Base-by-base conservation (phyloP, 2,113 vertebrate species). In the Nesospiza acunhae region DNA sequence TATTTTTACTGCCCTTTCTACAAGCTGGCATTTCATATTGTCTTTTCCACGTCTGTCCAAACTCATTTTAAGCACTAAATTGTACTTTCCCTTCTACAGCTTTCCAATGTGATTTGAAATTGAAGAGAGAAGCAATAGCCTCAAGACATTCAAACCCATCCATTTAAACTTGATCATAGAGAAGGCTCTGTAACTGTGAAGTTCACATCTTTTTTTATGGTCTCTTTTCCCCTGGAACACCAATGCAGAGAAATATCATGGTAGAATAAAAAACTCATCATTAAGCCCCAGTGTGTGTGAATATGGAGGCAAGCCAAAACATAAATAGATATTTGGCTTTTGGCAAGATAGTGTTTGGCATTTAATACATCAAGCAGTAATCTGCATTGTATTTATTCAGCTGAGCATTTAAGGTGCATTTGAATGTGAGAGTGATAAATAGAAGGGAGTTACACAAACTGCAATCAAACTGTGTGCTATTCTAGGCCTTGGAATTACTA, bases 311-410 rank as follows among this genome's bases (percentile, higher is more conserved):
- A 70, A 82, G 83, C 64, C 93, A 95, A 63, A 92, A 27, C 64
- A 90, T 44, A 93, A 90, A 94, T 33, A 83, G 78, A 66, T 17
- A 69, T 64, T 89, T 92, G 84, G 87, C 73, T 91, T 69, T 79
- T 47, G 63, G 76, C 60, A 95, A 87, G 88, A 92, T 1, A 72
- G 30, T 37, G 69, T 59, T 79, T 85, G 82, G 78, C 70, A 88
- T 91, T 93, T 89, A 77, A 97, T 83, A 63, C 15, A 91, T 80
- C 88, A 93, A 80, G 47, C 28, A 41, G 66, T 79, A 91, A 97
- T 89, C 77, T 75, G 74, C 77, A 87, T 87, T 91, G 56, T 90
- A 47, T 94, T 96, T 94, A 90, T 90, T 91, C 81, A 84, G 64
- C 42, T 75, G 75, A 94, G 80, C 76, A 70, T 75, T 88, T 52